These are phyloP conservation scores for Tapirus terrestris DNA, from an alignment of 2,113 vertebrate genomes.

Conservation along the genomic window DNA sequence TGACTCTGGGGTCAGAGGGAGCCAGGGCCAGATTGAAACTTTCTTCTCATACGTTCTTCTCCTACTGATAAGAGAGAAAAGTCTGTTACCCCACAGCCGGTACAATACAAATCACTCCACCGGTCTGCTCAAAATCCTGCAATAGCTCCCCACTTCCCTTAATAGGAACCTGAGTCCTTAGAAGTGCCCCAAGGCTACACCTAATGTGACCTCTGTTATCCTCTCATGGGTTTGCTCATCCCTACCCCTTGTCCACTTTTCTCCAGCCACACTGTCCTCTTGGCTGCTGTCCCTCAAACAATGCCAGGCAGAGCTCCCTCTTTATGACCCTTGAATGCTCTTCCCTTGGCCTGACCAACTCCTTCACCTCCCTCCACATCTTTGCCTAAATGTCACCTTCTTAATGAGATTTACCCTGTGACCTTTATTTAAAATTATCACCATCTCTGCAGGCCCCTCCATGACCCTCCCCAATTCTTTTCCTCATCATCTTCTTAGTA, in stretches of 20 bases:
- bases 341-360: background rate
- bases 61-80: background rate
- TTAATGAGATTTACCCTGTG: background rate
- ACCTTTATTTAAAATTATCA: background rate
- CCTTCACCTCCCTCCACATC: background rate
- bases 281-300: too few species aligned
- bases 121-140: background rate
- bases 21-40: background rate
- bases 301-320: background rate
- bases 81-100: background rate
- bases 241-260: background rate
- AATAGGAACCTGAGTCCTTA: background rate
- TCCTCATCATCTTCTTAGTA: background rate
- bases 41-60: background rate
- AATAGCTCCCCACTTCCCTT: background rate
- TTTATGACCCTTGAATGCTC: too few species aligned
- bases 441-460: background rate
- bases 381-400: background rate
- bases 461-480: background rate
- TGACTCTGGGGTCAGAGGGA: background rate
- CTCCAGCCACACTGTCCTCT: background rate
- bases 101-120: background rate
- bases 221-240: background rate
- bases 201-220: too few species aligned
- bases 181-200: background rate